phyloP scores from a whole-genome alignment of 2,113 vertebrate species.

The Gopherus evgoodei region DNA sequence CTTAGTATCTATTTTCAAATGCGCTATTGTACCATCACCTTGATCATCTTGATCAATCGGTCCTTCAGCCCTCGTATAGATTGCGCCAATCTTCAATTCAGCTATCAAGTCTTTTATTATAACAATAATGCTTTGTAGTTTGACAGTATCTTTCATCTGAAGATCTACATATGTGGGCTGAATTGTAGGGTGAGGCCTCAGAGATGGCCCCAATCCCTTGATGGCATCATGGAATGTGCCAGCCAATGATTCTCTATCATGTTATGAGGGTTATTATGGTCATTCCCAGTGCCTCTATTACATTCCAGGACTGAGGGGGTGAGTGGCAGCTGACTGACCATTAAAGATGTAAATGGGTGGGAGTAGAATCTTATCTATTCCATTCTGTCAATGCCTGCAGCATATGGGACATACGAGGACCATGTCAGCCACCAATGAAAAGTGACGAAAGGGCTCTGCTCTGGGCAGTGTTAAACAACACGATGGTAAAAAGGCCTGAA shows the following conservation, averaged over 20 bases:
- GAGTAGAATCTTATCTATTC: background rate
- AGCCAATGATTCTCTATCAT: background rate
- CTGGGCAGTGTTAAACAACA: background rate
- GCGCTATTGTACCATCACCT: background rate
- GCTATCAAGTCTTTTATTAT: background rate
- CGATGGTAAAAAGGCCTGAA: background rate
- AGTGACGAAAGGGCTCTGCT: background rate
- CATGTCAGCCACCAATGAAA: background rate
- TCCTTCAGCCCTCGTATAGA: no score
- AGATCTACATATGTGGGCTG: background rate
- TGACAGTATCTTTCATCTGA: background rate
- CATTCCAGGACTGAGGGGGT: background rate
- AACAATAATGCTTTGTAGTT: background rate
- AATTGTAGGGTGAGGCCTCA: background rate
- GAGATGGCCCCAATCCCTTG: background rate
- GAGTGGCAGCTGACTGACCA: background rate
- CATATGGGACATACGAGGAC: background rate
- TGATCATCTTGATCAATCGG: no score
- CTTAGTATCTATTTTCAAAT: background rate
- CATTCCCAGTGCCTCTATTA: background rate
- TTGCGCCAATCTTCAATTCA: background rate
- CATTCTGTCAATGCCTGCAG: background rate
- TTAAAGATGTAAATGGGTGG: background rate
- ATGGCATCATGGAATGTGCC: background rate
- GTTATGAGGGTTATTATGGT: background rate